Conservation (phyloP, 1,140 invertebrate species). For the Planococcus citri region DNA sequence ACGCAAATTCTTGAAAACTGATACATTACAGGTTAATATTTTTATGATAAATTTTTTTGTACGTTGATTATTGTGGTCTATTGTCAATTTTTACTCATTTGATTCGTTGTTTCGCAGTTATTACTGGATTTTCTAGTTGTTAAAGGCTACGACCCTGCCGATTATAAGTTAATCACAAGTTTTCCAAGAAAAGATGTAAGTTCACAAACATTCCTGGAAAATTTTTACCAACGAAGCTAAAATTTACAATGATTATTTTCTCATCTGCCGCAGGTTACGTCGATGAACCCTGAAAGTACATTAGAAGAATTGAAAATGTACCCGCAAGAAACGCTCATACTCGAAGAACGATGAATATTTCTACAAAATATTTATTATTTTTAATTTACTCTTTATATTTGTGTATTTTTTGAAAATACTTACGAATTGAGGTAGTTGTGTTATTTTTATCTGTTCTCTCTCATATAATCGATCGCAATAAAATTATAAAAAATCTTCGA, state of each 20-base stretch:
- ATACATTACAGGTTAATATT: conserved; percentile 45
- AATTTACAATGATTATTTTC: conserved; percentile 13
- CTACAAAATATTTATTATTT: not conserved
- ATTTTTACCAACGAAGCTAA: not conserved
- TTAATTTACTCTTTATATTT: conserved; percentile 11
- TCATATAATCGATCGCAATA: not conserved
- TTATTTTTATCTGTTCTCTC: conserved; percentile 7
- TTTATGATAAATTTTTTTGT: not conserved
- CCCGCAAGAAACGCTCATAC: conserved; percentile 82
- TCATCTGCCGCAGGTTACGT: conserved; percentile 59
- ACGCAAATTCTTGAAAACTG: conserved; percentile 53
- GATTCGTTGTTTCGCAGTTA: conserved; percentile 41
- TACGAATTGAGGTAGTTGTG: not conserved
- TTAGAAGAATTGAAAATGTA: conserved; percentile 69
- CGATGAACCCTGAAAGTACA: conserved; percentile 57
- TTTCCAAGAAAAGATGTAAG: conserved; percentile 86
- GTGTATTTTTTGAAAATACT: conserved; percentile 5
- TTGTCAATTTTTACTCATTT: conserved; percentile 18
- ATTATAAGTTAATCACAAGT: conserved; percentile 81
- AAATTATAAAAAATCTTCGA: not conserved
- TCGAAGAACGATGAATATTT: conserved; percentile 70
- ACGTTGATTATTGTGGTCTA: not conserved
- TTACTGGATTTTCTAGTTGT: conserved; percentile 74
- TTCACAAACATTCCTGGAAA: conserved; percentile 27
- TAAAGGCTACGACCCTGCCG: conserved; percentile 70